Evolutionary conservation across 2,113 vertebrate genomes (phyloP).

Genomic region (Psephotus haematonotus): DNA sequence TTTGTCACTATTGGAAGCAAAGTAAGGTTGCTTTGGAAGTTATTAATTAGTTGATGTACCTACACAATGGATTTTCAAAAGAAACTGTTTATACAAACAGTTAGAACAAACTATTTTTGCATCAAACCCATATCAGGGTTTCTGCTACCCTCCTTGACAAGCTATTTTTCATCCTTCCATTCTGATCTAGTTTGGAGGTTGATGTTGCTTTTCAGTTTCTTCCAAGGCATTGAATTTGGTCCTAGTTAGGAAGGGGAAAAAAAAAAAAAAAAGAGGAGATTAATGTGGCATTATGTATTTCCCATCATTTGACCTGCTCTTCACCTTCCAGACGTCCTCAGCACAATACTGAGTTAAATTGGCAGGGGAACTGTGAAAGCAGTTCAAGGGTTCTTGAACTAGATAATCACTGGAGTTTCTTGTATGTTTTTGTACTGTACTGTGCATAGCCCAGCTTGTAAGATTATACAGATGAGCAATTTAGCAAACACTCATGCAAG

Average conservation of each 20-base stretch:
- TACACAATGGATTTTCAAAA: neutral
- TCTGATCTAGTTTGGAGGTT: neutral
- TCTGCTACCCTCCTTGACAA: neutral
- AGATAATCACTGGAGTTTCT: neutral
- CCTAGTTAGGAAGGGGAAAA: neutral
- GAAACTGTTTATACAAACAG: neutral
- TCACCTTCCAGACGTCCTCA: neutral
- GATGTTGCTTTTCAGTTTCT: neutral
- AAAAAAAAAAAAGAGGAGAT: neutral
- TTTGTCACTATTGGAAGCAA: neutral
- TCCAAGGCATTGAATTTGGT: neutral
- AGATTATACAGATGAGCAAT: neutral
- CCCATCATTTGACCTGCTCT: neutral
- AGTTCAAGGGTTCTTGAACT: neutral
- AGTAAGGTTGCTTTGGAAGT: neutral
- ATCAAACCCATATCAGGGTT: neutral
- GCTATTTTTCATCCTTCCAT: neutral
- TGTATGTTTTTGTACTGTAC: neutral
- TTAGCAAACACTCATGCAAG: neutral
- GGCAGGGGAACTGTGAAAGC: neutral
- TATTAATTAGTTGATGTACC: neutral
- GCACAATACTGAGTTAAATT: neutral
- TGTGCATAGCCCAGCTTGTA: neutral
- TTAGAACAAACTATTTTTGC: neutral
- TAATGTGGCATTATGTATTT: neutral